Evolutionary conservation across 2,888 invertebrate species (phyloP).

Genomic region (Sipunculus nudus): DNA sequence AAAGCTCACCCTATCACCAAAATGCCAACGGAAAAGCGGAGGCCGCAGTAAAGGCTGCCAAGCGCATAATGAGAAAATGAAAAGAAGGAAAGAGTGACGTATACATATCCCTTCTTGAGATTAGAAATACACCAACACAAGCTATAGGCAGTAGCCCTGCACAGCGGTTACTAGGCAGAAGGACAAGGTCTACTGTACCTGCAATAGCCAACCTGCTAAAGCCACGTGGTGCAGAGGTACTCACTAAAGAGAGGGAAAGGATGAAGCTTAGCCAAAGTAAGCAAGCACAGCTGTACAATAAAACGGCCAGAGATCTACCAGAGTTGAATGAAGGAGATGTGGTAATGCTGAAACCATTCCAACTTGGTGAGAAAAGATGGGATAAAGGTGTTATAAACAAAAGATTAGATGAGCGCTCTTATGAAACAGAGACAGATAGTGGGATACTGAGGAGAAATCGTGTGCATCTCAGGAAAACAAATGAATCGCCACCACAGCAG

Average conservation of each 20-base stretch:
- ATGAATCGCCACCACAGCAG: background rate
- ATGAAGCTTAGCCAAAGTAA: background rate
- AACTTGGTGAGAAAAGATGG: background rate
- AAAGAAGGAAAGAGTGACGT: background rate
- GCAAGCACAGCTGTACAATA: background rate
- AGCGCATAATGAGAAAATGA: conserved; percentile 32
- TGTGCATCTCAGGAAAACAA: background rate
- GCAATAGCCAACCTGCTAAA: background rate
- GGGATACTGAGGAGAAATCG: background rate
- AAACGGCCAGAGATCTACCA: background rate
- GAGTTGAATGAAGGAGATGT: background rate
- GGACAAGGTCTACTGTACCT: background rate
- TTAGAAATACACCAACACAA: conserved; percentile 1
- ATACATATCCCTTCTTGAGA: conserved; percentile 7
- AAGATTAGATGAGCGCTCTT: background rate
- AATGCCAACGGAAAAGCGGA: conserved; percentile 41
- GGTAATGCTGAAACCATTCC: background rate
- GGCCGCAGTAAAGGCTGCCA: conserved; percentile 33
- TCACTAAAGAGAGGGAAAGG: background rate
- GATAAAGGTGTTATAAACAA: background rate
- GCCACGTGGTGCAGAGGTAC: background rate
- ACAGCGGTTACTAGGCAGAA: background rate
- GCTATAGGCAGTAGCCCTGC: background rate
- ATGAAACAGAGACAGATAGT: background rate
- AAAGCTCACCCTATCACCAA: conserved; percentile 33